A percentile compares a stretch with the other conserved stretches of the same genome.
Evolutionary conservation across 2,797 vertebrate species (phyloP).

Genomic region (Pipistrellus pipistrellus): DNA sequence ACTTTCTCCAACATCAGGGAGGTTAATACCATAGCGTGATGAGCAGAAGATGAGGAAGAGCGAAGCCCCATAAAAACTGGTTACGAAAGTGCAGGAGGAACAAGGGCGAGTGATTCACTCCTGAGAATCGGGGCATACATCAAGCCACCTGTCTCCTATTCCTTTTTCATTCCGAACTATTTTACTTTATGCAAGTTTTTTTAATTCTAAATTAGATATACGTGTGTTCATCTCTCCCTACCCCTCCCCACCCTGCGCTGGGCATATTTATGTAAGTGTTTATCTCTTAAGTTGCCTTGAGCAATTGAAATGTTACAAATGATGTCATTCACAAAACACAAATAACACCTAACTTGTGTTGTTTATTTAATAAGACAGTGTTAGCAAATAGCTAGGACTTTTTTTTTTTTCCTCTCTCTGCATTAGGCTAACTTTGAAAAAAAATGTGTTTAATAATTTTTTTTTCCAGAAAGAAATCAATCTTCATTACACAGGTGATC

Average conservation of each 20-base stretch:
- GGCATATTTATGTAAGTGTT: constrained; percentile 70
- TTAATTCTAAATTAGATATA: constrained; percentile 60
- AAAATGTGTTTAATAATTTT: constrained; percentile 58
- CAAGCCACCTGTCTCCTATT: not conserved
- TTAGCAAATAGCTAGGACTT: constrained; percentile 55
- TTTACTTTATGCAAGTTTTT: not conserved
- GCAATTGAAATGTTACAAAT: constrained; percentile 73
- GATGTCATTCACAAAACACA: constrained; percentile 68
- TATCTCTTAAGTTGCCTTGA: constrained; percentile 55
- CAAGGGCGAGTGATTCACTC: not conserved
- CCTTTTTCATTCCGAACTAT: not conserved
- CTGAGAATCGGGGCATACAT: not conserved
- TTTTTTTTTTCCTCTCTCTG: not conserved
- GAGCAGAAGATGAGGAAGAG: not conserved
- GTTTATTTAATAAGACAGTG: constrained; percentile 70
- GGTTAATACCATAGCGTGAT: not conserved
- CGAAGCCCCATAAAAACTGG: not conserved
- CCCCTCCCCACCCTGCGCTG: not conserved
- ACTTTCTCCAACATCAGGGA: not conserved
- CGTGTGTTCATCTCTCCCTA: not conserved
- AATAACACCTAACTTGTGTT: constrained; percentile 66
- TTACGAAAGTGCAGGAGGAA: not conserved
- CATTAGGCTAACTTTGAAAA: constrained; percentile 43
- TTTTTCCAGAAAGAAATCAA: constrained; percentile 60
- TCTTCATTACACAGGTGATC: constrained; percentile 28